Conservation (phyloP, 1,140 invertebrate species). For the Papilio glaucus region DNA sequence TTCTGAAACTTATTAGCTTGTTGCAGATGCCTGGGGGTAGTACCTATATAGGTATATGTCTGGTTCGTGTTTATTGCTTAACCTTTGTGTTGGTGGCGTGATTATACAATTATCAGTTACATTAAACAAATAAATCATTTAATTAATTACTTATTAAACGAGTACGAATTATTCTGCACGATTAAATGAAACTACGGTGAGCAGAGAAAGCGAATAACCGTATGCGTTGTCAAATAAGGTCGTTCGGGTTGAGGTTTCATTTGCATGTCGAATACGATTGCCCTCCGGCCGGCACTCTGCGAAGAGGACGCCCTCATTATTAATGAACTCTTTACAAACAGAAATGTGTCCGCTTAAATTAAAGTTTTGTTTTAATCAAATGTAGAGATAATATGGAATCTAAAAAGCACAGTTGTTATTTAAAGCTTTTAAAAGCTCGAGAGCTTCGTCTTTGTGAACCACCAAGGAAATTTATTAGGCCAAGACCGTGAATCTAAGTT, state of each 20-base stretch:
- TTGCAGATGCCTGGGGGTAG: too few relatives aligned
- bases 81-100: background rate
- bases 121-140: too few relatives aligned
- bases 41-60: too few relatives aligned
- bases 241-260: background rate
- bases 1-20: too few relatives aligned
- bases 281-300: background rate
- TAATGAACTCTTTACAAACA: slow-evolving; percentile 2
- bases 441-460: too few relatives aligned
- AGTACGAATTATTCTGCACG: background rate
- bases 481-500: too few relatives aligned
- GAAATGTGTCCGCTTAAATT: background rate
- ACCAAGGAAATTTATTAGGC: too few relatives aligned
- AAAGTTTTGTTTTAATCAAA: background rate
- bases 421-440: too few relatives aligned
- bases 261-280: slow-evolving; percentile 3
- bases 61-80: background rate
- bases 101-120: too few relatives aligned
- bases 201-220: background rate
- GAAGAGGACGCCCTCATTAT: background rate
- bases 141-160: background rate
- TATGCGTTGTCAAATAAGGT: slow-evolving; percentile 1
- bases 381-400: background rate
- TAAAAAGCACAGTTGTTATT: too few relatives aligned
- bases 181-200: slow-evolving; percentile 7